Evolutionary conservation across 64 coral and sea anemone species (phyloP).

Genomic region (Actinia tenebrosa): DNA sequence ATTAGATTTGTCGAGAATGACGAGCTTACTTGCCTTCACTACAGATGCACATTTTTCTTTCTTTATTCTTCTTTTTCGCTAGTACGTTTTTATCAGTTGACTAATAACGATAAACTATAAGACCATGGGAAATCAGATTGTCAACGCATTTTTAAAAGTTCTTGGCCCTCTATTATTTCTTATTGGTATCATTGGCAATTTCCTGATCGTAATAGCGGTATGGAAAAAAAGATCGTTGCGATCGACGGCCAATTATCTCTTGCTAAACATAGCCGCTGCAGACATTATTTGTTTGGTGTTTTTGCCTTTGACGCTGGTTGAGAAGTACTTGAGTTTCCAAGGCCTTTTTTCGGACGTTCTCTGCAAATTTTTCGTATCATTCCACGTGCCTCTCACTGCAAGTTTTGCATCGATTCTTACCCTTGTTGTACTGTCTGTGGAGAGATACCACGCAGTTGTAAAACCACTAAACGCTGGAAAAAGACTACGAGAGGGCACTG

Average conservation of each 20-base stretch:
- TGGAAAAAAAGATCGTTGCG: conserved; percentile 7
- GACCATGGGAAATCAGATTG: not conserved
- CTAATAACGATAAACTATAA: not conserved
- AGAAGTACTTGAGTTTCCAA: not conserved
- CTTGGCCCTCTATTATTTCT: not conserved
- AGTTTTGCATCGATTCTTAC: conserved; percentile 22
- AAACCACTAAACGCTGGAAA: not conserved
- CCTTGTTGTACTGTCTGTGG: conserved; percentile 12
- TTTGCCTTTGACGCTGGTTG: not conserved
- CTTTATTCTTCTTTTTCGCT: not conserved
- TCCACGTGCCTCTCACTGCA: not conserved
- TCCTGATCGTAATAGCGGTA: not conserved
- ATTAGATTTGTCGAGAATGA: no score
- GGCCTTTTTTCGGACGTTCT: not conserved
- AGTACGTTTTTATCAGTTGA: not conserved
- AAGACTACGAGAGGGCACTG: conserved; percentile 4
- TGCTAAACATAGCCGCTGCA: conserved; percentile 24
- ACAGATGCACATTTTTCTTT: no score
- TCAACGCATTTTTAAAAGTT: not conserved
- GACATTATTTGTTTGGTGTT: conserved; percentile 14
- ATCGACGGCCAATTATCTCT: conserved; percentile 30
- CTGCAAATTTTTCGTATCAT: not conserved
- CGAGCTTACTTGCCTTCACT: no score
- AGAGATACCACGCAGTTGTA: conserved; percentile 9
- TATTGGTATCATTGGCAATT: conserved; percentile 28